phyloP scores from a whole-genome alignment of 1,140 invertebrate species.

The Heliconius eleuchia region DNA sequence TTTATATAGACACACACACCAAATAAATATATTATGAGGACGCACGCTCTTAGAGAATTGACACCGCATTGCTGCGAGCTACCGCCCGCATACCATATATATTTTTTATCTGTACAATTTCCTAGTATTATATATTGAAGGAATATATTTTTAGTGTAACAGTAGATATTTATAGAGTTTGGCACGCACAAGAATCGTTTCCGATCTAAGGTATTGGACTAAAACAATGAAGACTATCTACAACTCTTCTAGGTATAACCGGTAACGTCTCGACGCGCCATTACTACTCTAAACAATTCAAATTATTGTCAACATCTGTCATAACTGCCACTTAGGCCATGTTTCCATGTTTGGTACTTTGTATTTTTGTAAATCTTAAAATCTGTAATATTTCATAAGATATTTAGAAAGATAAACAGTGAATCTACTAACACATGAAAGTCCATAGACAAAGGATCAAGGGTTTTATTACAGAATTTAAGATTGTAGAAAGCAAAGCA shows the following conservation, averaged over 20 bases:
- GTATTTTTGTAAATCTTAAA: slow-evolving; percentile 16
- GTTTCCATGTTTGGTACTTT: slow-evolving; percentile 8
- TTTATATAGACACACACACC: slow-evolving; percentile 70
- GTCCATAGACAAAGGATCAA: background rate
- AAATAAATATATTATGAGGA: slow-evolving; percentile 59
- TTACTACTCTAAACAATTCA: slow-evolving; percentile 35
- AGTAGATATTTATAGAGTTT: slow-evolving; percentile 32
- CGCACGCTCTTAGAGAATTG: slow-evolving; percentile 71
- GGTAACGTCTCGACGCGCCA: slow-evolving; percentile 31
- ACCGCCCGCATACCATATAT: slow-evolving; percentile 50
- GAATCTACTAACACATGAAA: background rate
- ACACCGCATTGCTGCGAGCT: slow-evolving; percentile 62
- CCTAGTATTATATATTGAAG: slow-evolving; percentile 33
- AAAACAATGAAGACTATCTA: slow-evolving; percentile 55
- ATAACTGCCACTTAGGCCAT: slow-evolving; percentile 17
- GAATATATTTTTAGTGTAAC: slow-evolving; percentile 24
- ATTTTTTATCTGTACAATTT: slow-evolving; percentile 41
- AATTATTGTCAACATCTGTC: slow-evolving; percentile 41
- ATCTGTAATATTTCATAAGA: slow-evolving; percentile 16
- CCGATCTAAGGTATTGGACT: slow-evolving; percentile 46
- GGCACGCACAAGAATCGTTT: slow-evolving; percentile 34
- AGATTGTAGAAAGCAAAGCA: slow-evolving; percentile 15
- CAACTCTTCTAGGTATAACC: slow-evolving; percentile 40
- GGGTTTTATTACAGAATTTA: slow-evolving; percentile 12
- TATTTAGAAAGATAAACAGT: background rate